Conservation (phyloP, 2,888 invertebrate genomes). For the Troides oblongomaculatus region DNA sequence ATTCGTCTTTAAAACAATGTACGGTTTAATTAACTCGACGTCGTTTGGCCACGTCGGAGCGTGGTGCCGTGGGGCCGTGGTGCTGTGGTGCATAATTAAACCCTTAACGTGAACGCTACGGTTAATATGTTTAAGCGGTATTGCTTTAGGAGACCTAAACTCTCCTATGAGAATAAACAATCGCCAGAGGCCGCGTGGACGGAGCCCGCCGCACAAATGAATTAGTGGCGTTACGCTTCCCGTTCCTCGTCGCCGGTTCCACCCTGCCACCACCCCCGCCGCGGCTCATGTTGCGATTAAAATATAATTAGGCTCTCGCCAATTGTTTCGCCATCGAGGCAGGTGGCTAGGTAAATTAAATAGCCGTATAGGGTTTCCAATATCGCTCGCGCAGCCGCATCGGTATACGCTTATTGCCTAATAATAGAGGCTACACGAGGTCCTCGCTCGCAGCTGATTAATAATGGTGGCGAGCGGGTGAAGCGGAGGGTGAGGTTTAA, state of each 20-base stretch:
- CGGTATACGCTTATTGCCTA: slow-evolving; percentile 69
- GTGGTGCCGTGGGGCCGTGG: slow-evolving; percentile 23
- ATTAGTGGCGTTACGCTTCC: slow-evolving; percentile 64
- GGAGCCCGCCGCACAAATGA: slow-evolving; percentile 70
- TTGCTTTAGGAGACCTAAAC: slow-evolving; percentile 76
- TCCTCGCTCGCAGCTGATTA: slow-evolving; percentile 64
- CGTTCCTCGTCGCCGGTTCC: slow-evolving; percentile 39
- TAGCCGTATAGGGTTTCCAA: slow-evolving; percentile 73
- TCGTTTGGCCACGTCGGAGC: slow-evolving; percentile 62
- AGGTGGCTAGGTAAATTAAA: slow-evolving; percentile 78
- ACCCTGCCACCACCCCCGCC: slow-evolving; percentile 39
- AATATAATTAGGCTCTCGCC: slow-evolving; percentile 78
- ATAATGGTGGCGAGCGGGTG: slow-evolving; percentile 49
- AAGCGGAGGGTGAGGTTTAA: slow-evolving; percentile 41
- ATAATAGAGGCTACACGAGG: slow-evolving; percentile 67
- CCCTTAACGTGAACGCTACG: slow-evolving; percentile 74
- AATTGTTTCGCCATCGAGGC: slow-evolving; percentile 78
- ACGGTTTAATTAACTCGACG: slow-evolving; percentile 74
- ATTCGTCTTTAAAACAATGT: slow-evolving; percentile 65
- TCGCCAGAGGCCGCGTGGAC: slow-evolving; percentile 59
- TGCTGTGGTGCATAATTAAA: slow-evolving; percentile 71
- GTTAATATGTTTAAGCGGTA: slow-evolving; percentile 76
- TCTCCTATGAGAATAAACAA: slow-evolving; percentile 78
- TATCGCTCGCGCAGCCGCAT: slow-evolving; percentile 60
- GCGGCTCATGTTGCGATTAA: slow-evolving; percentile 72